These are phyloP conservation scores for Drosophila baimaii DNA, from an alignment of 1,140 invertebrate species.

Conservation along the genomic window DNA sequence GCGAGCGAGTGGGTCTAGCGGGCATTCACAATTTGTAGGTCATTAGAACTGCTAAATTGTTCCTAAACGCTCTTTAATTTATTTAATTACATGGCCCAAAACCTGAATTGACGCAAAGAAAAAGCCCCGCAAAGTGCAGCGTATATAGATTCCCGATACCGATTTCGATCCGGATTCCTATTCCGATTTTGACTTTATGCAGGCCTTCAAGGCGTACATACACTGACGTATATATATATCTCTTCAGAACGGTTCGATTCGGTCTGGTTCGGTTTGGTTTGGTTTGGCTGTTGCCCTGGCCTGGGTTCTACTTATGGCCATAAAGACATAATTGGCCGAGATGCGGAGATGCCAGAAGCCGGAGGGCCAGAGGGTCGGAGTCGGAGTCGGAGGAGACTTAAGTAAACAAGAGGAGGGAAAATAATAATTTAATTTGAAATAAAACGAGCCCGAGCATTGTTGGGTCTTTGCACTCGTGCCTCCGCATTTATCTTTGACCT, in stretches of 20 bases:
- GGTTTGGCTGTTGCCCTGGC: background rate
- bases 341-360: conserved; percentile 9
- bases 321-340: conserved; percentile 60
- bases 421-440: conserved; percentile 61
- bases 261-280: conserved; percentile 23
- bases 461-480: conserved; percentile 55
- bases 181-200: conserved; percentile 17
- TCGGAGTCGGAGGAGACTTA: conserved; percentile 17
- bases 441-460: conserved; percentile 32
- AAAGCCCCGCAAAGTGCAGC: conserved; percentile 47
- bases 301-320: conserved; percentile 34
- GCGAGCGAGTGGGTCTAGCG: conserved; percentile 1
- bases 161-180: background rate
- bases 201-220: conserved; percentile 12
- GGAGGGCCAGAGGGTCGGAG: background rate
- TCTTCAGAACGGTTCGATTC: conserved; percentile 23
- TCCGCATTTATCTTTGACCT: conserved; percentile 73
- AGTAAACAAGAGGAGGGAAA: conserved; percentile 35
- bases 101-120: conserved; percentile 10
- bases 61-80: conserved; percentile 67
- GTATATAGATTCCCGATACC: conserved; percentile 28
- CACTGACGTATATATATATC: background rate
- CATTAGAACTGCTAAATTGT: conserved; percentile 71
- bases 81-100: conserved; percentile 63
- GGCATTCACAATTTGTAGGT: conserved; percentile 63